Base-by-base conservation (phyloP, 2,888 invertebrate species). In the Ligdia adustata region DNA sequence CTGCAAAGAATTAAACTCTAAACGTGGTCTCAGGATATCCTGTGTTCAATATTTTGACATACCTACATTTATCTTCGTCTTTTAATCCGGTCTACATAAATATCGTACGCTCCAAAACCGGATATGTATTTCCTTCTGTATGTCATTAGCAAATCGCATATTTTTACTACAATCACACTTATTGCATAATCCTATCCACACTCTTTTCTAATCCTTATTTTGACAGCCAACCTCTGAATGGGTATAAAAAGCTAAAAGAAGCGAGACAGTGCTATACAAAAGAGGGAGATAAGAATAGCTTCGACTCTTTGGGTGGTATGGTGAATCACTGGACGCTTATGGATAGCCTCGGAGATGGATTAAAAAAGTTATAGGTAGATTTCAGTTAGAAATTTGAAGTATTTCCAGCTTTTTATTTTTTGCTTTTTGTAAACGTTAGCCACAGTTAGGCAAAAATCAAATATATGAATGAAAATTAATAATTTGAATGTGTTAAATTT, bases 131-230 rank as follows among this genome's bases (percentile, higher is more conserved):
- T n/a, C n/a, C n/a, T n/a, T n/a, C n/a, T n/a, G n/a, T n/a, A n/a
- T n/a, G n/a, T n/a, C n/a, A n/a, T n/a, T n/a, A n/a, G 18, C 18
- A 18, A 18, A 18, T 18, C 18, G n/a, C n/a, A 4, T 18, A 1
- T 18, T 16, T n/a, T 22, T 22, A 7, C 4, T n/a, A 7, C 22
- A 22, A 6, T 22, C 7, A 18, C 22, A 22, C 43, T 40, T 56
- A 44, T 61, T 65, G 79, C 82, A 87, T 87, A 75, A 81, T 20
- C 6, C 70, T 62, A 57, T 85, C 79, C 88, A 80, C 81, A 79
- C 70, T 69, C 79, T 87, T 81, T 84, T 86, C 87, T 87, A 88
- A 89, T 88, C 86, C 85, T 89, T 89, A 90, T 90, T 90, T 90
- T 90, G 89, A 90, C 89, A 89, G 86, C 82, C 76, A 81, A 82